Percentiles rank a stretch among this genome's conserved stretches.
Evolutionary conservation across 1,140 invertebrate species (phyloP).

Genomic region (Diplogasteroides magnus): DNA sequence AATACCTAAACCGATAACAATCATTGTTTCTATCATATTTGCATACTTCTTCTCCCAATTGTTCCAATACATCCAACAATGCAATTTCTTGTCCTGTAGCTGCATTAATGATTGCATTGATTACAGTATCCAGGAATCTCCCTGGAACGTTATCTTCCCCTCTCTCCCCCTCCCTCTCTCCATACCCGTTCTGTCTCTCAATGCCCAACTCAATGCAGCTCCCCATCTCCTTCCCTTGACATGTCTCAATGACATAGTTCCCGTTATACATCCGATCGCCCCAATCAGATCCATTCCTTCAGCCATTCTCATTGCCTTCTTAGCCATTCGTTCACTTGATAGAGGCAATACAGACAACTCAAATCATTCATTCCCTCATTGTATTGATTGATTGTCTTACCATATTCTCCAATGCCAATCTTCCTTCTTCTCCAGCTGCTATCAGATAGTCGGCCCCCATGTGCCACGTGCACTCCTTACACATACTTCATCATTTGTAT

Average conservation of each 20-base stretch:
- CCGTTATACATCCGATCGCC: constrained; percentile 5
- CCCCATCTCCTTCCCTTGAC: constrained; percentile 1
- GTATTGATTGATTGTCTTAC: neutral
- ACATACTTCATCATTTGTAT: neutral
- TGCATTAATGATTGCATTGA: constrained; percentile 2
- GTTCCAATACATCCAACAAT: constrained; percentile 1
- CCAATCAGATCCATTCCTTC: constrained; percentile 2
- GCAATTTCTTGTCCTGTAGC: constrained; percentile 14
- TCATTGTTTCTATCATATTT: too few relatives aligned
- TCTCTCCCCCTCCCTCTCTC: neutral
- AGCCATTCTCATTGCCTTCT: neutral
- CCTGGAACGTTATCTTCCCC: neutral
- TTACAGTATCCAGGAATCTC: neutral
- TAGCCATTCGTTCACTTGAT: neutral
- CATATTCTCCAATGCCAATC: neutral
- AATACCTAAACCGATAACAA: neutral
- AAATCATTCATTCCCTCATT: neutral
- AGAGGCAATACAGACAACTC: neutral
- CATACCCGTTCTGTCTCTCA: neutral
- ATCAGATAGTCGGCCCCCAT: neutral
- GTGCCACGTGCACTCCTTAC: neutral
- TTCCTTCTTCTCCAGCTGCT: neutral
- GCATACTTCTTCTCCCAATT: constrained; percentile 8
- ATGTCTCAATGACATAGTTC: constrained; percentile 15
- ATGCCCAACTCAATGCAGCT: constrained; percentile 11